A percentile compares a stretch with the other conserved stretches of the same genome.
Conservation (phyloP, 1,140 invertebrate genomes). For the Xylocopa sonorina region DNA sequence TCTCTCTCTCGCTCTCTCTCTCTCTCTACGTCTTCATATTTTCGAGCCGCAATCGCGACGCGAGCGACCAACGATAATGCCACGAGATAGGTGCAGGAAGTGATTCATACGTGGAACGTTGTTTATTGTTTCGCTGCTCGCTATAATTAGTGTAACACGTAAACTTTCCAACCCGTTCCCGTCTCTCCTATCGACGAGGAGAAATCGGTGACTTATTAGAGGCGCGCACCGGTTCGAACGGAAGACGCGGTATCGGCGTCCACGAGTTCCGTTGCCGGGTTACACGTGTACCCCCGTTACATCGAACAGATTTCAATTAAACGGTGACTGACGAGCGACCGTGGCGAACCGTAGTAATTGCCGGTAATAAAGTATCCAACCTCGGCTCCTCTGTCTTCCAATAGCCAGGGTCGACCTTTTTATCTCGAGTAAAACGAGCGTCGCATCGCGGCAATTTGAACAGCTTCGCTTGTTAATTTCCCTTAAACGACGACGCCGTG, state of each 20-base stretch:
- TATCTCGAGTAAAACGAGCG: neutral
- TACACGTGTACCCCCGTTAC: constrained; percentile 39
- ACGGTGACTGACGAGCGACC: constrained; percentile 34
- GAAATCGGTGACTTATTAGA: constrained; percentile 26
- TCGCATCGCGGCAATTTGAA: constrained; percentile 2
- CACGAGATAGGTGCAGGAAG: neutral
- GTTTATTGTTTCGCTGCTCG: neutral
- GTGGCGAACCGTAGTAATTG: constrained; percentile 23
- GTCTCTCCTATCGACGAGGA: neutral
- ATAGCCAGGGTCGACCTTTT: constrained; percentile 20
- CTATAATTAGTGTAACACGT: too few species aligned
- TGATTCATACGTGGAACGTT: neutral
- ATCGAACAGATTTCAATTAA: constrained; percentile 49
- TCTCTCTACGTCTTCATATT: neutral
- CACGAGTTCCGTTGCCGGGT: constrained; percentile 24
- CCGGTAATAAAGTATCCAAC: constrained; percentile 34
- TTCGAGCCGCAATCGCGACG: neutral
- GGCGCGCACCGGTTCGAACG: neutral
- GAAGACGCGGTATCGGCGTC: constrained; percentile 13
- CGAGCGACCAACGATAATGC: neutral
- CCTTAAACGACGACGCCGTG: neutral
- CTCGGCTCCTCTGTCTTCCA: constrained; percentile 5
- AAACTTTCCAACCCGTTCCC: neutral
- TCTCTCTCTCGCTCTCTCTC: neutral
- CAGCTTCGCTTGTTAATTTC: constrained; percentile 20